Percentiles rank a stretch among this genome's conserved stretches.
Evolutionary conservation across 2,797 vertebrate species (phyloP).

Genomic region (Orestias chungarensis): DNA sequence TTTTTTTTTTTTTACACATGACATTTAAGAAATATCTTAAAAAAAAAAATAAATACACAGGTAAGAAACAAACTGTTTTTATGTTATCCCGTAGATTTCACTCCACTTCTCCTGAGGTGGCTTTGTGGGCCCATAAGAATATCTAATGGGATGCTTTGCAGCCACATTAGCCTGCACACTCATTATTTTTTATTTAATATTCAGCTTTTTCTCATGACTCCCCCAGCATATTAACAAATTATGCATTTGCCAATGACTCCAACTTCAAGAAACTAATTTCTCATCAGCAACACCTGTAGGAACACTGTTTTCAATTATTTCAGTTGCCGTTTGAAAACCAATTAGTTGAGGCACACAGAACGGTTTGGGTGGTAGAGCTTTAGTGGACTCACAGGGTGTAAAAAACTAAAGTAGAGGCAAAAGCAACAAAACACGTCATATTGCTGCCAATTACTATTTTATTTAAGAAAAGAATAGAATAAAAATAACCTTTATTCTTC

Average conservation of each 20-base stretch:
- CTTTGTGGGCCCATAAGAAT: background rate
- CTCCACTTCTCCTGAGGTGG: background rate
- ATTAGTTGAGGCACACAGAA: background rate
- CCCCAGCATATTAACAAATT: background rate
- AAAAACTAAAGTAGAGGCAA: too few relatives aligned
- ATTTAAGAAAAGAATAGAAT: too few relatives aligned
- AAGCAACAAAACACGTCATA: too few relatives aligned
- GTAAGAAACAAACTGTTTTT: background rate
- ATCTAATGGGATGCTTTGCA: background rate
- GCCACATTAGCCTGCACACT: background rate
- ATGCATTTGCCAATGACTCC: background rate
- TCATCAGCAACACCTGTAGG: background rate
- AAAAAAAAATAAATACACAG: background rate
- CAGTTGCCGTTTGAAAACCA: background rate
- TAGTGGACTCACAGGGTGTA: too few relatives aligned
- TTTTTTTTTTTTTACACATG: slow-evolving; percentile 31
- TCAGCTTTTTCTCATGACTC: background rate
- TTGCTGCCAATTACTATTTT: too few relatives aligned
- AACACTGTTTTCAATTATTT: background rate
- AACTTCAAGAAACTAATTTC: background rate
- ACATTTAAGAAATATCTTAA: slow-evolving; percentile 3
- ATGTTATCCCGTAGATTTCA: background rate
- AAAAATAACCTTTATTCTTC: too few relatives aligned
- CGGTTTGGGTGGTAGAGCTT: too few relatives aligned
- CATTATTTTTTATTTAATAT: background rate